Percentiles rank a stretch among this genome's conserved stretches.
phyloP scores from a whole-genome alignment of 2,113 vertebrate genomes.

The Crocuta crocuta region DNA sequence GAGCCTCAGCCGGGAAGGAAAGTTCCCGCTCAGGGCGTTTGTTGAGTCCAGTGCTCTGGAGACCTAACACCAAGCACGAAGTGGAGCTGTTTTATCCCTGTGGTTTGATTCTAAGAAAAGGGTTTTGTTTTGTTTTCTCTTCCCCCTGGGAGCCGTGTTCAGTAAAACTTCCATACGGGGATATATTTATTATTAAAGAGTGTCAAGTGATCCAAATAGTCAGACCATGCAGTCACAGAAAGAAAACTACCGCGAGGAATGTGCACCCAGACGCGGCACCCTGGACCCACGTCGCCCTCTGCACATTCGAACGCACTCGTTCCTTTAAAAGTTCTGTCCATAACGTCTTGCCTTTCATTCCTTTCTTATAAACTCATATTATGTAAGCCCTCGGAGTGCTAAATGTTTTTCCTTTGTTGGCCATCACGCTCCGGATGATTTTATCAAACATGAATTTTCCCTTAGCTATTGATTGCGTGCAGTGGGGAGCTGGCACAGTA shows the following conservation, averaged over 20 bases:
- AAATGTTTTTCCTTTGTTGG: slow-evolving; percentile 29
- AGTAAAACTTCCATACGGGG: slow-evolving; percentile 33
- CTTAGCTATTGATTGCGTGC: accelerated
- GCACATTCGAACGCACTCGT: accelerated
- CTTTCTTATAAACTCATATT: slow-evolving; percentile 19
- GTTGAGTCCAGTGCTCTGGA: neutral
- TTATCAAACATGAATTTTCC: slow-evolving; percentile 18
- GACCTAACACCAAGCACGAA: too few species aligned
- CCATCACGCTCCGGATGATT: neutral
- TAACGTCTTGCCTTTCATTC: neutral
- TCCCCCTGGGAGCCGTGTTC: neutral
- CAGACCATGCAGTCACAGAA: neutral
- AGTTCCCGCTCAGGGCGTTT: neutral
- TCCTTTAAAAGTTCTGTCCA: neutral
- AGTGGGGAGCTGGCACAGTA: neutral
- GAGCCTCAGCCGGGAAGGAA: accelerated
- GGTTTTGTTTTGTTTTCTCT: neutral
- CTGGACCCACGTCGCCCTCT: neutral
- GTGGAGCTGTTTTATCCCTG: neutral
- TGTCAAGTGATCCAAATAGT: neutral
- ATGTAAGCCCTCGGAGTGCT: neutral
- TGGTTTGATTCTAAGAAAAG: neutral
- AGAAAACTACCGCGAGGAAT: neutral
- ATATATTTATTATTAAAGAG: neutral
- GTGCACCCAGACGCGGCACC: neutral